These are phyloP conservation scores for Istiophorus platypterus DNA, from an alignment of 2,113 vertebrate species.

Conservation along the genomic window DNA sequence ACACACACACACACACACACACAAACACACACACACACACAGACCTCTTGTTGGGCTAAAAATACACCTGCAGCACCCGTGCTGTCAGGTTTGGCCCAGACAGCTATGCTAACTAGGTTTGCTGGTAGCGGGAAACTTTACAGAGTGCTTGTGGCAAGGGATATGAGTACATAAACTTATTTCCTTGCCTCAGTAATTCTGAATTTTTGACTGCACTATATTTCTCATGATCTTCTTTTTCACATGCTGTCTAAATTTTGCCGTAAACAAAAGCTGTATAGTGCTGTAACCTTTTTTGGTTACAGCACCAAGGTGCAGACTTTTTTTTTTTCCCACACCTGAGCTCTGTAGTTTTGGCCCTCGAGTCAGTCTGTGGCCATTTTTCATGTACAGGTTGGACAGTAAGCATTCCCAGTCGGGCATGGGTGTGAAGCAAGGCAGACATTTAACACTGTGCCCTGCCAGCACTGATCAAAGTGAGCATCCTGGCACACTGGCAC, in stretches of 20 bases:
- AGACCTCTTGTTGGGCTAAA: slow-evolving; percentile 57
- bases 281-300: slow-evolving; percentile 1
- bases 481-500: slow-evolving; percentile 22
- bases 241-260: slow-evolving; percentile 4
- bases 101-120: slow-evolving; percentile 64
- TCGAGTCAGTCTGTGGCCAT: background rate
- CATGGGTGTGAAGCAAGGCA: slow-evolving; percentile 38
- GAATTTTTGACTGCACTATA: background rate
- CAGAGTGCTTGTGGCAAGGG: slow-evolving; percentile 27
- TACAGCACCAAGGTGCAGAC: background rate
- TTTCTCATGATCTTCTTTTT: slow-evolving; percentile 20
- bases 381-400: slow-evolving; percentile 2
- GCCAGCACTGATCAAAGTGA: slow-evolving; percentile 27
- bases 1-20: slow-evolving; percentile 28
- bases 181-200: slow-evolving; percentile 22
- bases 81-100: slow-evolving; percentile 49
- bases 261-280: slow-evolving; percentile 29
- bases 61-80: slow-evolving; percentile 64
- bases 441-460: slow-evolving; percentile 30
- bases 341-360: background rate
- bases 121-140: slow-evolving; percentile 45
- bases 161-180: slow-evolving; percentile 24
- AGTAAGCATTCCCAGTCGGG: slow-evolving; percentile 2
- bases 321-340: background rate
- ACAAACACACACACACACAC: slow-evolving; percentile 17